Evolutionary conservation across 1,140 invertebrate genomes (phyloP).

Genomic region (Steinernema khuongi): DNA sequence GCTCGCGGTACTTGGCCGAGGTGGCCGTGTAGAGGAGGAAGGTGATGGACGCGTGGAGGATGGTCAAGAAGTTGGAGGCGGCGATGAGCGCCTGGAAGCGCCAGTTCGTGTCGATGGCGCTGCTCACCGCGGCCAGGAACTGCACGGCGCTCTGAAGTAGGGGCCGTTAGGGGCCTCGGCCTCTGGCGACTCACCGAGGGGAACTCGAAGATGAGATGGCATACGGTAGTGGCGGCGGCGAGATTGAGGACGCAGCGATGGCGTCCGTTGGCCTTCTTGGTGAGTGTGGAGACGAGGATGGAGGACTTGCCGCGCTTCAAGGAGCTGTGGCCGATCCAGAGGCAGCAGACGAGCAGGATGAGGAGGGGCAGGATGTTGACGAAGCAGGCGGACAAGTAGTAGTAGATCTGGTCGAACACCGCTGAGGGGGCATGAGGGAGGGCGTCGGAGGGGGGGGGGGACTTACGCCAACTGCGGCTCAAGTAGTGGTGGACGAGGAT

Average conservation of each 20-base stretch:
- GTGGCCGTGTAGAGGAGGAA: background rate
- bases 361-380: background rate
- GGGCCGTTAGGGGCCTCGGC: background rate
- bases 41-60: background rate
- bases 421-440: background rate
- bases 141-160: conserved; percentile 10
- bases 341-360: background rate
- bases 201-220: conserved; percentile 2
- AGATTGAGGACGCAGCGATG: background rate
- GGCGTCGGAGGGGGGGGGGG: background rate
- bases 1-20: background rate
- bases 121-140: background rate
- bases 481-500: conserved; percentile 6
- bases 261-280: conserved; percentile 3
- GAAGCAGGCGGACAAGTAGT: background rate
- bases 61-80: background rate
- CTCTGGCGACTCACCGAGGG: background rate
- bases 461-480: background rate
- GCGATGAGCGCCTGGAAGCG: background rate
- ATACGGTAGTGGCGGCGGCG: background rate
- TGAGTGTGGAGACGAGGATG: background rate
- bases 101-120: background rate
- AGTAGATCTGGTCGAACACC: conserved; percentile 6
- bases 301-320: conserved; percentile 2
- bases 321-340: background rate